These are phyloP conservation scores for Cephus pygmeus DNA, from an alignment of 2,888 invertebrate genomes.

Conservation along the genomic window DNA sequence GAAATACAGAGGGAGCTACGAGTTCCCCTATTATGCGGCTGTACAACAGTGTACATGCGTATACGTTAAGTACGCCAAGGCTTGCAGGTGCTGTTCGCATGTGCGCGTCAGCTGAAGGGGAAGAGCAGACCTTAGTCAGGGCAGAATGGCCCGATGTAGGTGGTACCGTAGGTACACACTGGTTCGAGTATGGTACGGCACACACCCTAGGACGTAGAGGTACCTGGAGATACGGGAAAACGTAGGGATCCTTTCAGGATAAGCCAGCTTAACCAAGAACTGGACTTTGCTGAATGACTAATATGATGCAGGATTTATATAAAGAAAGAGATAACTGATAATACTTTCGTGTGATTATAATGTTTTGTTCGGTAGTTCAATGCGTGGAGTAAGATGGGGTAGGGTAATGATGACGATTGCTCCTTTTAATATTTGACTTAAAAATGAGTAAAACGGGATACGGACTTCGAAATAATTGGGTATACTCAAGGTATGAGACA, in stretches of 20 bases:
- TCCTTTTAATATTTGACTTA: background rate
- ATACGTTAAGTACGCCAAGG: background rate
- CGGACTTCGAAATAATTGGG: background rate
- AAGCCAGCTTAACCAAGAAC: background rate
- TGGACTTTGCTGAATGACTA: background rate
- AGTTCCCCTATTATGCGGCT: background rate
- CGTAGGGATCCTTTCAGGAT: background rate
- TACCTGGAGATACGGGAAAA: background rate
- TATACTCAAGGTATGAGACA: background rate
- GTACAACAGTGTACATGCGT: slow-evolving; percentile 24
- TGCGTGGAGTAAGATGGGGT: background rate
- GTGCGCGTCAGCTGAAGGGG: slow-evolving; percentile 26
- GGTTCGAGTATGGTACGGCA: slow-evolving; percentile 3
- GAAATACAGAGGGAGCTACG: background rate
- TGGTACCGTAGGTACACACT: slow-evolving; percentile 28
- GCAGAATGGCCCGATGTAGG: slow-evolving; percentile 39
- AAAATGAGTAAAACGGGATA: background rate
- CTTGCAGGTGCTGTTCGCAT: slow-evolving; percentile 16
- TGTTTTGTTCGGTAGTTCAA: background rate
- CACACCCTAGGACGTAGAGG: background rate
- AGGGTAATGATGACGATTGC: background rate
- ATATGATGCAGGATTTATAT: background rate
- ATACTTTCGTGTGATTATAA: background rate
- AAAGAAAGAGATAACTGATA: background rate
- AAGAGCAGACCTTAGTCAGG: slow-evolving; percentile 26